Evolutionary conservation across 2,888 invertebrate species (phyloP).

Genomic region (Polymixis lichenea): DNA sequence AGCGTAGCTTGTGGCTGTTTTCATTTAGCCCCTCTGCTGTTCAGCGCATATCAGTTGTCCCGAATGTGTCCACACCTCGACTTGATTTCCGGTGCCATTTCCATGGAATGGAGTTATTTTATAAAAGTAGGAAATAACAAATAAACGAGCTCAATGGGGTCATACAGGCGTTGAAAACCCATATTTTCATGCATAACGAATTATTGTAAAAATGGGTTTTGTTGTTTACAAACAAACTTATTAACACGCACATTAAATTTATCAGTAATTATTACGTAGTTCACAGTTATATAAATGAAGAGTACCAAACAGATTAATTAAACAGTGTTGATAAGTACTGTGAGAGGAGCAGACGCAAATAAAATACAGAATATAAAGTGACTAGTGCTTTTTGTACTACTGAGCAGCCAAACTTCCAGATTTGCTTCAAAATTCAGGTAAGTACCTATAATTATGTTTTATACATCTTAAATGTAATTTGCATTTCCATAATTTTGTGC

Average conservation of each 20-base stretch:
- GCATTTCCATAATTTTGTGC: neutral
- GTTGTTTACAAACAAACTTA: conserved; percentile 19
- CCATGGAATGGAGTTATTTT: too few species aligned
- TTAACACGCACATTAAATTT: neutral
- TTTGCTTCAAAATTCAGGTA: neutral
- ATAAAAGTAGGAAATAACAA: too few species aligned
- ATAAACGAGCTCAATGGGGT: neutral
- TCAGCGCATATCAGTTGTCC: too few species aligned
- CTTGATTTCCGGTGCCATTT: too few species aligned
- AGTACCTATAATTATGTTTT: neutral
- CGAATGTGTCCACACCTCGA: too few species aligned
- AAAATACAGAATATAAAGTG: neutral
- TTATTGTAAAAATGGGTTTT: too few species aligned
- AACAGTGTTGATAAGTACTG: conserved; percentile 25
- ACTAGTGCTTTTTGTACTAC: too few species aligned
- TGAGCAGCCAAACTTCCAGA: neutral
- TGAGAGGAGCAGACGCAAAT: neutral
- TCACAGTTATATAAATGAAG: conserved; percentile 21
- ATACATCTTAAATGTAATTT: neutral
- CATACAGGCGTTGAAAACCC: neutral
- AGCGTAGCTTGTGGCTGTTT: too few species aligned
- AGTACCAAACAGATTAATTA: neutral
- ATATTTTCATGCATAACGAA: neutral
- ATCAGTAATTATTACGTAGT: neutral
- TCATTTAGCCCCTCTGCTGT: too few species aligned